Percentiles rank a stretch among this genome's conserved stretches.
Evolutionary conservation across 2,888 invertebrate species (phyloP).

Genomic region (Ennomos fuscantarius): DNA sequence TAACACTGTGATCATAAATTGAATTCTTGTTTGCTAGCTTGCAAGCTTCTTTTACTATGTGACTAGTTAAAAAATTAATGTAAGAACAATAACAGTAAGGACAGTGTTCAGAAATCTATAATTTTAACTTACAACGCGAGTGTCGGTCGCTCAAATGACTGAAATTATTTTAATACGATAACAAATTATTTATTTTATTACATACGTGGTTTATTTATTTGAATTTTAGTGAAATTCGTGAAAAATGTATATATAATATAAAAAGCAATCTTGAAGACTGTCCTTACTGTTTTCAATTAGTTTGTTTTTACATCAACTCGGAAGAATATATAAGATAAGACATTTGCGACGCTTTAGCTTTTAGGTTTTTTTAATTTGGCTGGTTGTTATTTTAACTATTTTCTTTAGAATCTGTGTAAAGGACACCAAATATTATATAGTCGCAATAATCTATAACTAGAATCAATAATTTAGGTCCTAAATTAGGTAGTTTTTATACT

Average conservation of each 20-base stretch:
- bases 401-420: constrained; percentile 18
- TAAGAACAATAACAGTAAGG: constrained; percentile 17
- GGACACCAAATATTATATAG: constrained; percentile 34
- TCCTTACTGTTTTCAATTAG: constrained; percentile 5
- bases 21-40: constrained; percentile 41
- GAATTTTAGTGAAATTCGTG: too few relatives aligned
- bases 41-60: constrained; percentile 29
- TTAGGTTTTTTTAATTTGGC: constrained; percentile 23
- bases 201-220: too few relatives aligned
- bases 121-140: not conserved
- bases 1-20: constrained; percentile 44
- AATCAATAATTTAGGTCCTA: constrained; percentile 26
- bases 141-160: too few relatives aligned
- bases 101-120: not conserved
- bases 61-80: constrained; percentile 18
- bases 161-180: too few relatives aligned
- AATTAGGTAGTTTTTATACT: constrained; percentile 33
- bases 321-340: constrained; percentile 12
- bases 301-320: constrained; percentile 23
- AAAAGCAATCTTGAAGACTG: too few relatives aligned
- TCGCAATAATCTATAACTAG: constrained; percentile 28
- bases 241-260: too few relatives aligned
- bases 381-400: constrained; percentile 11
- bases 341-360: constrained; percentile 28
- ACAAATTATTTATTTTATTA: too few relatives aligned